Evolutionary conservation across 2,888 invertebrate genomes (phyloP), one percentile per base, ranked within the genome.

Genomic region (Torymus tubicola): DNA sequence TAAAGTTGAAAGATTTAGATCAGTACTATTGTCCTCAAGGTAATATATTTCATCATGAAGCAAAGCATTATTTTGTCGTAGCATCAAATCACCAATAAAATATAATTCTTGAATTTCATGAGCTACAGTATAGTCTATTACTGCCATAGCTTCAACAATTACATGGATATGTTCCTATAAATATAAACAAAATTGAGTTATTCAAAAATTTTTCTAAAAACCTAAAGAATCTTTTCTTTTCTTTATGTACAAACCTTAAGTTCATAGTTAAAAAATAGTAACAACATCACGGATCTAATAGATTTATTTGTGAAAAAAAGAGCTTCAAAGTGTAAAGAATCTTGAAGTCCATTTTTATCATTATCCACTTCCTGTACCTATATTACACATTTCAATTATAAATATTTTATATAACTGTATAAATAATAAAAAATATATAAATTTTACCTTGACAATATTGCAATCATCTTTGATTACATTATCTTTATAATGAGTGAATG

Each of bases 401-500:
- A 60, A 58, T 42, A 65, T 42, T 42, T 42, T 42, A 65, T 11
- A 75, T 60, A 78, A 78, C 21, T 4, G 31, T 57, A 18, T 52
- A 13, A 14, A 2, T 50, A 5, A 60, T 52, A 13, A 14, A 2
- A 18, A 5, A 60, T 50, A 31, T 31, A 55, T 52, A 50, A 11
- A 58, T 4, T 10, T 60, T 71, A 89, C 90, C 88, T 90, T 90
- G 53, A 87, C 86, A 70, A 90, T 57, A 75, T 80, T 81, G 78
- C 90, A 90, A 53, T 89, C 84, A 80, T 90, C 90, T 68, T 86
- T 78, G 78, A 90, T 87, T 75, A 83, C 74, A 85, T 89, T 89
- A 64, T 86, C 85, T 79, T 88, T 89, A 78, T 90, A 90, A 55
- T 84, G 84, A 42, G 83, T 82, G 78, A 88, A 89, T 63, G 88